Conservation (phyloP, 1,140 invertebrate species). For the Neotoxoptera formosana region DNA sequence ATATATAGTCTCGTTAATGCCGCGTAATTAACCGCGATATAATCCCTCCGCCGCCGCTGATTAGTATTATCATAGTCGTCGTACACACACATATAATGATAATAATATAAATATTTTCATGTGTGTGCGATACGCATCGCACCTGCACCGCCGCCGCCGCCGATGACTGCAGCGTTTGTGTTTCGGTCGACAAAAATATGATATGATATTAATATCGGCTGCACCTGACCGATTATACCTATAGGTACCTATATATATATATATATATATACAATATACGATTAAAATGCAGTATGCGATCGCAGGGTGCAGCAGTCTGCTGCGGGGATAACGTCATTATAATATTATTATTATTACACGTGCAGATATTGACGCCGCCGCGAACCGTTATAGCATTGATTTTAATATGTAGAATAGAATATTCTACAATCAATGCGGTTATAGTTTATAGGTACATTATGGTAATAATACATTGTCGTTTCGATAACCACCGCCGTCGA, state of each 20-base stretch:
- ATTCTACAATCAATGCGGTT: no score
- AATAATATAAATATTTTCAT: no score
- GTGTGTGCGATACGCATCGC: background rate
- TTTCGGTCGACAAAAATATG: background rate
- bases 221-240: no score
- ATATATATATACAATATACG: no score
- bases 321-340: background rate
- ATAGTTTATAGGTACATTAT: no score
- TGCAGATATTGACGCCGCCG: background rate
- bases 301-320: background rate
- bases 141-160: no score
- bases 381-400: background rate
- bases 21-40: slow-evolving; percentile 54
- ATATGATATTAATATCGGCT: background rate
- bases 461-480: background rate
- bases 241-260: no score
- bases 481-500: background rate
- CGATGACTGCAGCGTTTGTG: background rate
- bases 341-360: no score
- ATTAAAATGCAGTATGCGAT: no score
- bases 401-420: background rate
- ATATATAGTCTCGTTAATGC: slow-evolving; percentile 28
- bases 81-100: no score
- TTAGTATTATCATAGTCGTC: slow-evolving; percentile 4
- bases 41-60: background rate